phyloP scores from a whole-genome alignment of 1,140 invertebrate genomes.

The Drosophila guanche region DNA sequence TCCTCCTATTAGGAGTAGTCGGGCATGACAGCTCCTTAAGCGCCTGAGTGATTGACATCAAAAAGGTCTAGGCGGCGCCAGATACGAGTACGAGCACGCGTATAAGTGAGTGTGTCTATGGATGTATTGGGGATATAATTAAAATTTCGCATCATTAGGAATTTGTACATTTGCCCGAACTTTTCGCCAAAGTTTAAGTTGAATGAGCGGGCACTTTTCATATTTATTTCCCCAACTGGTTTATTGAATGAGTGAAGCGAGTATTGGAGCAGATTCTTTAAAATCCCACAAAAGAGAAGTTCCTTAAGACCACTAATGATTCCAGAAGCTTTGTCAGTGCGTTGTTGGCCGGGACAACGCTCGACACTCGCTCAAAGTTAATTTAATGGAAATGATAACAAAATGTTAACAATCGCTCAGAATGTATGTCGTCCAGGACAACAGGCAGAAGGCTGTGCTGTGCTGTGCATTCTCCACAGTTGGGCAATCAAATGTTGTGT shows the following conservation, averaged over 20 bases:
- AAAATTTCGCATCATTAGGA: conserved; percentile 70
- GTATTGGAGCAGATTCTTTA: conserved; percentile 14
- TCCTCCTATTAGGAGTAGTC: conserved; percentile 73
- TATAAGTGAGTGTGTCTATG: conserved; percentile 20
- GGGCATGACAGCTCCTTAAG: conserved; percentile 77
- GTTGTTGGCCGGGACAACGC: conserved; percentile 30
- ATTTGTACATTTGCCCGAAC: conserved; percentile 50
- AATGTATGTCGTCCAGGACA: conserved; percentile 20
- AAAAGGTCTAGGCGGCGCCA: conserved; percentile 62
- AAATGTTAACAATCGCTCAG: conserved; percentile 25
- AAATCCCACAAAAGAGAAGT: conserved; percentile 34
- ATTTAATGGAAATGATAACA: conserved; percentile 33
- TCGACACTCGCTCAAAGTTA: conserved; percentile 36
- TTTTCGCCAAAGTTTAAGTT: conserved; percentile 34
- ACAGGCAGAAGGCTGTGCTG: conserved; percentile 3
- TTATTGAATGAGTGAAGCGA: conserved; percentile 4
- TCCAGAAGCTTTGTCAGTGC: conserved; percentile 1
- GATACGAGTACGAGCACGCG: conserved; percentile 34
- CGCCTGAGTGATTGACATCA: conserved; percentile 81
- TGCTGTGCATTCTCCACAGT: conserved; percentile 3
- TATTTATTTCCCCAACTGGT: background rate
- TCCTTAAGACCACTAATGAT: conserved; percentile 39
- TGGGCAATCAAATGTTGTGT: conserved; percentile 44
- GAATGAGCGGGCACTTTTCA: conserved; percentile 42
- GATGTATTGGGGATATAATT: conserved; percentile 54